These are phyloP conservation scores for Cataglyphis altisquamis DNA, from an alignment of 2,888 invertebrate genomes.

Conservation along the genomic window DNA sequence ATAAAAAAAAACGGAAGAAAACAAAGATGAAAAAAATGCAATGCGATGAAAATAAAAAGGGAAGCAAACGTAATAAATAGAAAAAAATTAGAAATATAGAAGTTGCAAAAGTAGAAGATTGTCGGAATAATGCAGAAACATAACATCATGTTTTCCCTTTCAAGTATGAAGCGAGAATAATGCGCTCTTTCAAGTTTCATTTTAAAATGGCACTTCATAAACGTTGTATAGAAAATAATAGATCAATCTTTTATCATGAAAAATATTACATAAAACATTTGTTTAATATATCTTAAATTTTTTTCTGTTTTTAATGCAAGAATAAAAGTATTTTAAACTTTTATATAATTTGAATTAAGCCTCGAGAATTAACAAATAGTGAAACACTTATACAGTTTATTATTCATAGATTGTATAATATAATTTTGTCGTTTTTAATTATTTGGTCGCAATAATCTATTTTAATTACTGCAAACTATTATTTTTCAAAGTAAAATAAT, in stretches of 20 bases:
- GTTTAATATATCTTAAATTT: neutral
- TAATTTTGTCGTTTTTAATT: slow-evolving; percentile 18
- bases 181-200: neutral
- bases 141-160: neutral
- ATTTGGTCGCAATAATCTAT: slow-evolving; percentile 2
- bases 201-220: neutral
- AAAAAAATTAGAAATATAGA: neutral
- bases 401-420: neutral
- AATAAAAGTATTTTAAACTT: neutral
- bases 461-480: slow-evolving; percentile 14
- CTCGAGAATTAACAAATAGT: neutral
- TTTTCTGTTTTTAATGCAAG: neutral
- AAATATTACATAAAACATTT: neutral
- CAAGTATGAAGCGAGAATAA: slow-evolving; percentile 4
- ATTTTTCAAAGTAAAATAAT: neutral
- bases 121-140: neutral
- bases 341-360: neutral
- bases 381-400: neutral
- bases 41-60: neutral
- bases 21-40: neutral
- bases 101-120: slow-evolving; percentile 1
- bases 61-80: slow-evolving; percentile 19
- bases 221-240: neutral
- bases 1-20: neutral
- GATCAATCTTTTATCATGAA: neutral